Evolutionary conservation across 2,113 vertebrate genomes (phyloP).

Genomic region (Arenaria interpres): DNA sequence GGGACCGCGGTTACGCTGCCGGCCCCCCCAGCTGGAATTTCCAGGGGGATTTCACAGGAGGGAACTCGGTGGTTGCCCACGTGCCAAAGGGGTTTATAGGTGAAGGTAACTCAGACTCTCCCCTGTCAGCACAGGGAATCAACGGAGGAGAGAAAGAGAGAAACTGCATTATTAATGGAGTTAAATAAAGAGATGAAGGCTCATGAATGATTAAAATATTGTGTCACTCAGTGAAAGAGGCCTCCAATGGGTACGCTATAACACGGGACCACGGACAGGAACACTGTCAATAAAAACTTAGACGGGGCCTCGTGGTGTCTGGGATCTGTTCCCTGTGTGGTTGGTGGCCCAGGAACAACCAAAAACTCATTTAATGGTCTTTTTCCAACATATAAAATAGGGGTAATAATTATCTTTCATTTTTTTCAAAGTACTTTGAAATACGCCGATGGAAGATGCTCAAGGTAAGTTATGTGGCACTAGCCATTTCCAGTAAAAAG

Average conservation of each 20-base stretch:
- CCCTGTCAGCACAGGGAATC: background rate
- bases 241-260: background rate
- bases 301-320: background rate
- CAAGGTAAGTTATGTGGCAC: background rate
- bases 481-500: background rate
- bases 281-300: too few relatives aligned
- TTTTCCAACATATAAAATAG: background rate
- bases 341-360: background rate
- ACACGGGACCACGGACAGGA: background rate
- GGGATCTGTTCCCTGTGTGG: background rate
- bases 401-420: background rate
- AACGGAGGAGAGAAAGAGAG: background rate
- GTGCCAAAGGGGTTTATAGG: background rate
- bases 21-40: background rate
- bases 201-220: background rate
- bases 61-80: fast-evolving
- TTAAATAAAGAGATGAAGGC: background rate
- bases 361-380: background rate
- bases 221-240: background rate
- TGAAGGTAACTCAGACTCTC: background rate
- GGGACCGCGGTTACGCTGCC: fast-evolving
- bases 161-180: background rate
- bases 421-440: background rate
- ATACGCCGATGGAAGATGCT: background rate
- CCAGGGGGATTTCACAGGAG: fast-evolving